These are phyloP conservation scores for Ursus arctos DNA, from an alignment of 2,113 vertebrate genomes.

Conservation along the genomic window DNA sequence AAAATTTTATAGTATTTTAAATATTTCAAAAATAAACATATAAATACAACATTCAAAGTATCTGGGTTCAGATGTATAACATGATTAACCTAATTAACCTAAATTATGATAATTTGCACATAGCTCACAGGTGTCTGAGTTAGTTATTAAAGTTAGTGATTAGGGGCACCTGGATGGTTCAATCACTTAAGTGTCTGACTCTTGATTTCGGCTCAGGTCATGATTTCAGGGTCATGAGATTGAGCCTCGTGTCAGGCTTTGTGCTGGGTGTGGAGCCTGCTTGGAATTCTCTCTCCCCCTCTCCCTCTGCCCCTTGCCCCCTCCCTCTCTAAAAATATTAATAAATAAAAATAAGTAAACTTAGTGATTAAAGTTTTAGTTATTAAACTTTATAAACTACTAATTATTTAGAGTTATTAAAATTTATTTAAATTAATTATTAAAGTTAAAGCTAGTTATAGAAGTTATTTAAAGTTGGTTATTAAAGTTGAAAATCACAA, in stretches of 20 bases:
- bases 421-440: slow-evolving; percentile 29
- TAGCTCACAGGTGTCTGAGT: slow-evolving; percentile 21
- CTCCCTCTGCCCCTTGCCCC: neutral
- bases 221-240: neutral
- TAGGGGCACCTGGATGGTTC: neutral
- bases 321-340: neutral
- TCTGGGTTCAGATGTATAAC: neutral
- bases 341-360: neutral
- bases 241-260: neutral
- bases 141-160: slow-evolving; percentile 41
- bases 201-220: neutral
- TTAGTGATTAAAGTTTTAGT: neutral
- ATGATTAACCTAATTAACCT: slow-evolving; percentile 14
- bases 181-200: neutral
- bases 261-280: neutral
- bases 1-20: slow-evolving; percentile 4
- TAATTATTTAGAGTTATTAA: slow-evolving; percentile 55
- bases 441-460: slow-evolving; percentile 27
- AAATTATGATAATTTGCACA: neutral
- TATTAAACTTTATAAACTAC: neutral
- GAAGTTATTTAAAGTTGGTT: slow-evolving; percentile 52
- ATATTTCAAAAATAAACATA: neutral
- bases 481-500: slow-evolving; percentile 52
- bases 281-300: neutral
- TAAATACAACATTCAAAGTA: slow-evolving; percentile 18